Base-by-base conservation (phyloP, 2,888 invertebrate genomes). In the Alcis repandata region DNA sequence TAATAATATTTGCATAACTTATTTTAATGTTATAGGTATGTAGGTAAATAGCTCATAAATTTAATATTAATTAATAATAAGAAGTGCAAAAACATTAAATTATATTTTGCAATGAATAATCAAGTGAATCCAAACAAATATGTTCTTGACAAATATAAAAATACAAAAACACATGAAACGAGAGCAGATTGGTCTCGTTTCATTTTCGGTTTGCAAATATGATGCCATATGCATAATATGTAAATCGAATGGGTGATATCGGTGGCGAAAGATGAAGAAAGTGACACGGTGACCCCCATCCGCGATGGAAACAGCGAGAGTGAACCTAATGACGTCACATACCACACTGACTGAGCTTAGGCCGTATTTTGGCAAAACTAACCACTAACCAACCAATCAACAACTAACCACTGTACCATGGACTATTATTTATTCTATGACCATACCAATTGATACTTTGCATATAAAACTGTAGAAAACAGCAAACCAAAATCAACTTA, bases 211-310 rank as follows among this genome's bases (percentile, higher is more conserved):
- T 61, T 51, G 64, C 62, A 62, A 64, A 67, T 57, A 66, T 64
- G 60, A 61, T 61, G 40, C 62, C 64, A 69, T 61, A 69, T 60
- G 63, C 54, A 68, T 71, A 79, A 27, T 27, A 46, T 76, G 73
- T 76, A 69, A 74, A 78, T 74, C 68, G 70, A 73, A 75, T 77
- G 69, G 72, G 73, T 72, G 74, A 72, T 75, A 78, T 78, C 75
- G 64, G 73, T 73, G 77, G 71, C 78, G 76, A 81, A 77, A 79
- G 77, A 77, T 76, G 86, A 90, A 86, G 90, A 90, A 91, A 91
- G 90, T 89, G 90, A 84, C 90, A 88, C 71, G 79, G 76, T 88
- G 81, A 88, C 90, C 88, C 74, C 79, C 74, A 75, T 79, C 72
- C 73, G 75, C 78, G 71, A 79, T 77, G 76, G 81, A 83, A 81